phyloP scores from a whole-genome alignment of 2,797 vertebrate genomes.

The Clamator glandarius region DNA sequence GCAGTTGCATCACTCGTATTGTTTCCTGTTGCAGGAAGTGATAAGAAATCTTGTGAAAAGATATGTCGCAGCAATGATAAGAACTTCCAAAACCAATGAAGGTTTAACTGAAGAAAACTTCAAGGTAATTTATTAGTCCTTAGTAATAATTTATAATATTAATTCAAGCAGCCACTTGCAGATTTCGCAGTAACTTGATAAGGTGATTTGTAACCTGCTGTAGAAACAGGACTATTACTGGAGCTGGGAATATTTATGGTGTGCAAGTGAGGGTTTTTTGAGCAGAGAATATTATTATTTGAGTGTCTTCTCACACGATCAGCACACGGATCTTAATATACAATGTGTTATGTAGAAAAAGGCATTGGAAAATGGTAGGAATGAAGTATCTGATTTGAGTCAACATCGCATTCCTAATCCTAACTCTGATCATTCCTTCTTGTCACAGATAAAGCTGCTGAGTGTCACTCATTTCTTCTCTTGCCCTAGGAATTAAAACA shows the following conservation, averaged over 20 bases:
- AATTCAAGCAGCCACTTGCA: background rate
- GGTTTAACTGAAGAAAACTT: constrained; percentile 97
- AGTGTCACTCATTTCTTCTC: constrained; percentile 1
- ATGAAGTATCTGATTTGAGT: background rate
- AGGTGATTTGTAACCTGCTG: background rate
- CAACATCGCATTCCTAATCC: background rate
- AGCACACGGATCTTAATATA: background rate
- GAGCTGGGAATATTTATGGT: background rate
- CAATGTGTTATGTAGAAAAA: background rate
- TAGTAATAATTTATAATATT: background rate
- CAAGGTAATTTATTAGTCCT: constrained; percentile 81
- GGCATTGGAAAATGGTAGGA: background rate
- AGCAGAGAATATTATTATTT: background rate
- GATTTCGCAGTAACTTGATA: background rate
- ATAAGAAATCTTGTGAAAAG: constrained; percentile 94
- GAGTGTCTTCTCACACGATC: background rate
- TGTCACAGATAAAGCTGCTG: background rate
- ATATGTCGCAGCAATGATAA: constrained; percentile 95
- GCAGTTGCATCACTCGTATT: background rate
- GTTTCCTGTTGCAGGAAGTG: constrained; percentile 86
- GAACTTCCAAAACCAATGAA: constrained; percentile 95
- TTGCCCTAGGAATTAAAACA: constrained; percentile 90
- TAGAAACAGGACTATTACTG: background rate
- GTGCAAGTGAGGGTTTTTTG: background rate
- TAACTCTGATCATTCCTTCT: background rate